Evolutionary conservation across 2,888 invertebrate genomes (phyloP), one percentile per base, ranked within the genome.

Genomic region (Cheilosia pagana): DNA sequence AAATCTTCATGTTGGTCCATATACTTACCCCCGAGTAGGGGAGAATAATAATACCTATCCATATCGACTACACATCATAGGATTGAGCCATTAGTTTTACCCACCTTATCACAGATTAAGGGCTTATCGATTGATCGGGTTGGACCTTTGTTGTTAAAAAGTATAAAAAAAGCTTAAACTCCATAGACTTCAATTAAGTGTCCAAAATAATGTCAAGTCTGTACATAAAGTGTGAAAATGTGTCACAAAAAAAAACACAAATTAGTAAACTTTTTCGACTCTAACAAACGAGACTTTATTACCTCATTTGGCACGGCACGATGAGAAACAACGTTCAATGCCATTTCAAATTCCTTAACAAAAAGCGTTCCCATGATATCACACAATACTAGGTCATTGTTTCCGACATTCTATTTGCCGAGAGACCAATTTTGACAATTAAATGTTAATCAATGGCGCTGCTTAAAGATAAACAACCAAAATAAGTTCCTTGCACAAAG

Each of bases 371-470:
- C 52, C 67, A 60, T 67, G 59, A 16, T n/a, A 50, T 14, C 4
- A 31, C 16, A 77, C 62, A 77, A 55, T 70, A 39, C 16, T 45
- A 7, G 5, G 19, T 45, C 43, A 68, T 70, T 77, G 76, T 77
- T 31, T 35, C 12, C 53, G 14, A 7, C 10, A 14, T 19, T 25
- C 31, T 65, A 39, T 52, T 75, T 59, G 31, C 35, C 10, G 4
- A 19, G n/a, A 59, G 50, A 59, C 67, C 50, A 59, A 43, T 75
- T 53, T 76, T 31, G 31, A 67, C 67, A 76, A 67, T 57, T 28
- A 31, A 53, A 45, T 45, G 45, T 45, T 45, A 45, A 48, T 70
- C 68, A 70, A 77, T 68, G 68, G 53, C 19, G 25, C 41, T 35
- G 52, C 53, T 60, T 43, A 10, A 43, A 52, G 21, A 59, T 19